Evolutionary conservation across 64 coral and sea anemone species (phyloP), one percentile per base, ranked within the genome.

Genomic region (Catalaphyllia jardinei): DNA sequence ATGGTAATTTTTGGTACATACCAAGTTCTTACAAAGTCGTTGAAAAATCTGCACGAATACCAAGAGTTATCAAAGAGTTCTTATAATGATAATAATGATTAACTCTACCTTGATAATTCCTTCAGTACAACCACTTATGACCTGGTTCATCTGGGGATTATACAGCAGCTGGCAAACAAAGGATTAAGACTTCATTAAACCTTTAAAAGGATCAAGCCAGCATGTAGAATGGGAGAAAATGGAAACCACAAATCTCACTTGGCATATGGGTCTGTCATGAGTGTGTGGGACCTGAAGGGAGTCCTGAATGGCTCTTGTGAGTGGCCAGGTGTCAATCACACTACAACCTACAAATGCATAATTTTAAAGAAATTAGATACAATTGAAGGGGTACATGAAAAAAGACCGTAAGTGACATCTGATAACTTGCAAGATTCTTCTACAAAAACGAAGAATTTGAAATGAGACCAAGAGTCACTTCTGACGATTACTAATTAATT

Each of bases 271-370:
- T 75, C 97, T 83, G 75, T 99, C 97, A 88, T 99, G 97, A 29
- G 97, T 99, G 72, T 99, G 97, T 39, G 97, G 97, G 2, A 99
- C 91, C 55, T 93, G 97, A 59, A 99, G 88, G n/a, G 97, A 88
- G 42, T 99, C 97, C 52, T 99, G 97, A 28, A 99, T 99, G 13
- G 97, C 97, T 89, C 97, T 95, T 46, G 97, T 99, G 54, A 99
- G 80, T 60, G 97, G 97, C 97, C 97, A 99, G 0, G 94, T 99
- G 75, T 99, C 97, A 71, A 99, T 99, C 55, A 95, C 91, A 93
- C 97, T 95, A 30, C 97, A 99, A 17, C 97, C 96, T 98, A 60
- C 29, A 83, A 22, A 82, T 4, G 9, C 13, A 69, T 69, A 11
- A 67, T 24, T 67, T 67, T 8, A 8, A 20, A 20, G 24, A 67